phyloP scores from a whole-genome alignment of 1,140 invertebrate genomes.

The Solen grandis region DNA sequence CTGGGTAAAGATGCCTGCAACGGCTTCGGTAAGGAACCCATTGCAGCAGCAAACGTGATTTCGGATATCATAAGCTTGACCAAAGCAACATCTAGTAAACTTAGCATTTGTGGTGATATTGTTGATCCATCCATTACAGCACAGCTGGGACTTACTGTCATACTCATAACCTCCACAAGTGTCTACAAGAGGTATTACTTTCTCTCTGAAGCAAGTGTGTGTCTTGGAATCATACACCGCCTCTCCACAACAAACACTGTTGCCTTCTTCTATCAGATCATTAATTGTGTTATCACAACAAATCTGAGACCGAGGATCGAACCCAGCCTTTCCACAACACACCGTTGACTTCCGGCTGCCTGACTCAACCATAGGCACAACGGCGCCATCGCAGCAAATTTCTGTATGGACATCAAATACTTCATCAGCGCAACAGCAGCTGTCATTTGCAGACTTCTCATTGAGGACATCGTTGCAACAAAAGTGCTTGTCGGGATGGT shows the following conservation, averaged over 20 bases:
- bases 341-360: constrained; percentile 19
- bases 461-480: constrained; percentile 42
- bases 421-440: constrained; percentile 28
- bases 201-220: constrained; percentile 24
- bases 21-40: constrained; percentile 33
- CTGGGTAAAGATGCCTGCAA: constrained; percentile 30
- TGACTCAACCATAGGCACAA: constrained; percentile 3
- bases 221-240: constrained; percentile 36
- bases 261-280: constrained; percentile 3
- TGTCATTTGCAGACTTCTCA: constrained; percentile 5
- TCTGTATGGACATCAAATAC: constrained; percentile 17
- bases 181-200: background rate
- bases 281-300: constrained; percentile 27
- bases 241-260: constrained; percentile 25
- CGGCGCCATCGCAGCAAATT: constrained; percentile 45
- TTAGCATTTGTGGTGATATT: constrained; percentile 15
- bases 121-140: constrained; percentile 50
- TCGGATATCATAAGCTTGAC: constrained; percentile 23
- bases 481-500: constrained; percentile 15
- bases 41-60: constrained; percentile 47
- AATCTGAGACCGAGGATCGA: constrained; percentile 23
- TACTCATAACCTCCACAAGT: constrained; percentile 4
- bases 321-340: constrained; percentile 36
- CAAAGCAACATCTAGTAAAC: constrained; percentile 32
- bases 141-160: constrained; percentile 23